Base-by-base conservation (phyloP, 2,888 invertebrate genomes). In the Campopleginae sp. region DNA sequence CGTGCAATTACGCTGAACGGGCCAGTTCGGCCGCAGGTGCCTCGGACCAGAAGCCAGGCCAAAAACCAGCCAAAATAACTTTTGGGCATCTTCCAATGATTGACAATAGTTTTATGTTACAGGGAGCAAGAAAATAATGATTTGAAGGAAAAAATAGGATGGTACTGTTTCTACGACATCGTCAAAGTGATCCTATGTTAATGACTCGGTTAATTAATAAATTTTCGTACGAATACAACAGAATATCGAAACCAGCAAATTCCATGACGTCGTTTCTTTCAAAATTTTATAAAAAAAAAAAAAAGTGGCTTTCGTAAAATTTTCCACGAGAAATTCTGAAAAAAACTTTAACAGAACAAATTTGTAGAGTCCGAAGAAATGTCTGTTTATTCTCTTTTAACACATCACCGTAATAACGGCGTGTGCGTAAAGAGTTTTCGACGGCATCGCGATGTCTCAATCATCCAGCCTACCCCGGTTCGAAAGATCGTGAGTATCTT, bases 1-100 rank as follows among this genome's bases (percentile, higher is more conserved):
- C 51, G 33, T 70, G 51, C 70, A 70, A 70, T 70, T 70, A 70
- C 70, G 70, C 33, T 12, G n/a, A 42, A 31, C 48, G 70, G 33
- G 17, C 8, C 70, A 44, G n/a, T 70, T 70, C 38, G 38, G 19
- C 17, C 48, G 70, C 70, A 70, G 70, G 48, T 70, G 70, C 70
- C 10, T 17, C 48, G 31, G n/a, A 48, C 70, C 70, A 33, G 33
- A 33, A 70, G 70, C 14, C 48, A 51, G 10, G 33, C n/a, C 31
- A 51, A 27, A 31, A 70, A 17, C 7, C 48, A 48, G 31, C n/a
- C 31, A 19, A 38, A 33, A 38, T 38, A 19, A 2, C n/a, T n/a
- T 63, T n/a, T 38, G 3, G 8, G 65, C 38, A 19, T 65, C 19
- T n/a, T 19, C 10, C 38, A 38, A 19, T 38, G 65, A 65, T 65